Conservation (phyloP, 1,140 invertebrate genomes). For the Procambarus clarkii region DNA sequence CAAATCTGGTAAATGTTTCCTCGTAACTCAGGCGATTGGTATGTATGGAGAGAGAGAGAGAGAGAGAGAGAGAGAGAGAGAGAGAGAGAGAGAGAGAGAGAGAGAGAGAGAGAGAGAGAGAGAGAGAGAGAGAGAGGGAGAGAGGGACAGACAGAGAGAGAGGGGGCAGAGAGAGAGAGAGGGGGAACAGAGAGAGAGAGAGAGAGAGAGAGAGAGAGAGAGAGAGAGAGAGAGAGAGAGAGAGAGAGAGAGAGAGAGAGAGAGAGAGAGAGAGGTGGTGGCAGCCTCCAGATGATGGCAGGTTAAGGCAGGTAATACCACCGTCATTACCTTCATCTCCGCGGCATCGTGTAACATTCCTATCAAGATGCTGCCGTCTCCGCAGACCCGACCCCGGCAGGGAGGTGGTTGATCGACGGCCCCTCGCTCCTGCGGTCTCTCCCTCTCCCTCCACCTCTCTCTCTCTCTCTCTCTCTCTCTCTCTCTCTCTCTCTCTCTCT, state of each 20-base stretch:
- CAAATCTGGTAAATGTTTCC: too few relatives aligned
- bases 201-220: too few relatives aligned
- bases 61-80: not conserved
- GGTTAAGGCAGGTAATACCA: constrained; percentile 1
- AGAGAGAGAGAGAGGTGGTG: not conserved
- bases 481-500: too few relatives aligned
- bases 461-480: constrained; percentile 6
- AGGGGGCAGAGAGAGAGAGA: not conserved
- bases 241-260: not conserved
- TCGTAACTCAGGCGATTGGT: too few relatives aligned
- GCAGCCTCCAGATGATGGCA: not conserved
- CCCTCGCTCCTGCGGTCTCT: not conserved
- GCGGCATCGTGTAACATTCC: constrained; percentile 14
- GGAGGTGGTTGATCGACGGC: too few relatives aligned
- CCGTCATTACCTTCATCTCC: constrained; percentile 8
- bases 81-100: not conserved
- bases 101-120: not conserved
- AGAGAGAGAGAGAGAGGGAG: not conserved
- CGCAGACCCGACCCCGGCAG: not conserved
- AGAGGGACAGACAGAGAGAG: too few relatives aligned
- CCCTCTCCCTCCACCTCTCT: constrained; percentile 12
- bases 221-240: too few relatives aligned
- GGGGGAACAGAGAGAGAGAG: too few relatives aligned
- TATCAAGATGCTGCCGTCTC: not conserved
- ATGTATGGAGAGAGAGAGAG: too few relatives aligned